phyloP scores from a whole-genome alignment of 2,888 invertebrate species.

The Drosophila trichaetosa region DNA sequence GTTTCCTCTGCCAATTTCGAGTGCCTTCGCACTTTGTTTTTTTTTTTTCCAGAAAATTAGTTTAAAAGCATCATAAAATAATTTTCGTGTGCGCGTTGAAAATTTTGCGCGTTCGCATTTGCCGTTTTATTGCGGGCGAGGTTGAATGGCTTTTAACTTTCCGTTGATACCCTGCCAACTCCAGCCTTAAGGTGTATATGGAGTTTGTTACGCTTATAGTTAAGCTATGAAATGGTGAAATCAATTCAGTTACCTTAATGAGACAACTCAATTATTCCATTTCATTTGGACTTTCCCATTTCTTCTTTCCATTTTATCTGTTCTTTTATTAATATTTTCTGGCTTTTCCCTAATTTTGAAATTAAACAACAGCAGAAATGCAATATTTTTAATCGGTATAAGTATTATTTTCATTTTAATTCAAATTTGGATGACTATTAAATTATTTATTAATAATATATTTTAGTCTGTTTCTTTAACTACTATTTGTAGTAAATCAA shows the following conservation, averaged over 20 bases:
- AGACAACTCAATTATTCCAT: neutral
- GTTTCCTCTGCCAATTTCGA: constrained; percentile 18
- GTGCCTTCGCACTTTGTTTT: constrained; percentile 62
- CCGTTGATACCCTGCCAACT: constrained; percentile 28
- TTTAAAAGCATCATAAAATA: constrained; percentile 80
- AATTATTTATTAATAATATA: neutral
- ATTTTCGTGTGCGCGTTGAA: constrained; percentile 68
- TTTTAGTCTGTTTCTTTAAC: neutral
- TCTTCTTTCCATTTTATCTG: neutral
- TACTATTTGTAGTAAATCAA: neutral
- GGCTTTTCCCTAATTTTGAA: neutral
- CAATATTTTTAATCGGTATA: neutral
- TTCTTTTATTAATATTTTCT: neutral
- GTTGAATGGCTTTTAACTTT: constrained; percentile 73
- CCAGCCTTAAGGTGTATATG: neutral
- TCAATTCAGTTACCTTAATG: neutral
- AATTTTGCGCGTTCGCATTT: constrained; percentile 64
- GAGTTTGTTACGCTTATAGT: too few relatives aligned
- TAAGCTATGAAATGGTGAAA: neutral
- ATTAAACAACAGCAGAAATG: neutral
- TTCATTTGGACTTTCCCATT: neutral
- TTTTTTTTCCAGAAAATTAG: constrained; percentile 74
- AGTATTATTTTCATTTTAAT: neutral
- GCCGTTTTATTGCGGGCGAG: constrained; percentile 63
- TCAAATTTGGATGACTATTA: too few relatives aligned